Percentiles rank a stretch among this genome's conserved stretches.
Conservation (phyloP, 2,113 vertebrate species). For the Pristiophorus japonicus region DNA sequence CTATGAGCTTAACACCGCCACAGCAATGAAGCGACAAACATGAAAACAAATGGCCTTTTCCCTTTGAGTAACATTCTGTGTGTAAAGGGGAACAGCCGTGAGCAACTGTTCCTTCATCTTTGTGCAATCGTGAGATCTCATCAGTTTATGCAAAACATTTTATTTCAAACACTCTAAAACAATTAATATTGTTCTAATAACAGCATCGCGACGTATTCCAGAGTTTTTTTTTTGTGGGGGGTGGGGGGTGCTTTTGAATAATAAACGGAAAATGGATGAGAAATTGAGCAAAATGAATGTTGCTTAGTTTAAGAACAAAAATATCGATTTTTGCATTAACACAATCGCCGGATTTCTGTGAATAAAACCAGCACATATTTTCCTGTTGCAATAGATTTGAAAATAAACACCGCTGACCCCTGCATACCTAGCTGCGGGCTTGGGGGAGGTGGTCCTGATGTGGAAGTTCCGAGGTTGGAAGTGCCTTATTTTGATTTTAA, state of each 20-base stretch:
- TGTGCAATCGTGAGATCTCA: neutral
- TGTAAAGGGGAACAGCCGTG: neutral
- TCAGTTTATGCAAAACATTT: neutral
- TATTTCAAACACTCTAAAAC: neutral
- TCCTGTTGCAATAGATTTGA: slow-evolving; percentile 82
- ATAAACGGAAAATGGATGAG: slow-evolving; percentile 44
- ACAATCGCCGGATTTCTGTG: slow-evolving; percentile 86
- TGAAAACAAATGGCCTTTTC: neutral
- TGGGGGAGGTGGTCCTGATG: slow-evolving; percentile 61
- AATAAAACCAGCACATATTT: slow-evolving; percentile 86
- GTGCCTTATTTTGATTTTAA: slow-evolving; percentile 64
- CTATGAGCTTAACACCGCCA: no score
- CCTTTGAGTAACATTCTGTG: neutral
- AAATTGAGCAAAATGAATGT: slow-evolving; percentile 41
- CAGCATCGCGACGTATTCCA: neutral
- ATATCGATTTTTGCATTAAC: slow-evolving; percentile 67
- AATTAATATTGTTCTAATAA: slow-evolving; percentile 1
- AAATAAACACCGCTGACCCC: slow-evolving; percentile 80
- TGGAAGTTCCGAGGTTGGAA: slow-evolving; percentile 54
- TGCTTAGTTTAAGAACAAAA: slow-evolving; percentile 57
- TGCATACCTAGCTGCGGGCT: slow-evolving; percentile 62
- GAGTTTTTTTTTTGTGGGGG: neutral
- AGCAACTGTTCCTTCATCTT: neutral
- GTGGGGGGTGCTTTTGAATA: slow-evolving; percentile 41
- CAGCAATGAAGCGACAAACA: neutral